These are phyloP conservation scores for Schizopygopsis pylzovi DNA, from an alignment of 2,797 vertebrate species.

Conservation along the genomic window DNA sequence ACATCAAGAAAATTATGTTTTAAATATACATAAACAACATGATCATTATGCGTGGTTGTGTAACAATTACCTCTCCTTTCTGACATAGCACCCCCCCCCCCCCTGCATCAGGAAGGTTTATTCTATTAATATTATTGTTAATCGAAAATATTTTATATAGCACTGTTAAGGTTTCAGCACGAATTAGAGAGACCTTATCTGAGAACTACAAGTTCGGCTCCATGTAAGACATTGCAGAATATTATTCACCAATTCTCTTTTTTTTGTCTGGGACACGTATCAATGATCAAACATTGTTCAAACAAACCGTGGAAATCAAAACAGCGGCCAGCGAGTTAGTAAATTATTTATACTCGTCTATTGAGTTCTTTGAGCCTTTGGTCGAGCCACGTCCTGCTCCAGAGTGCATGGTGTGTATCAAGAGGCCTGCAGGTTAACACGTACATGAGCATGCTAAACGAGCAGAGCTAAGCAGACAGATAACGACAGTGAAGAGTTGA, in stretches of 20 bases:
- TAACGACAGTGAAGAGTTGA: not conserved
- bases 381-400: constrained; percentile 41
- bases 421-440: constrained; percentile 49
- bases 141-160: not conserved
- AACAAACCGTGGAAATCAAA: constrained; percentile 54
- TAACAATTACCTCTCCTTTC: not conserved
- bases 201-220: constrained; percentile 22
- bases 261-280: constrained; percentile 31
- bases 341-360: constrained; percentile 56
- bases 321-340: constrained; percentile 44
- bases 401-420: constrained; percentile 23
- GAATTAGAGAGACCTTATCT: not conserved
- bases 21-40: constrained; percentile 52
- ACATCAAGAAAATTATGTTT: not conserved
- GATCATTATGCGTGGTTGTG: not conserved
- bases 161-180: not conserved
- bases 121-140: not conserved
- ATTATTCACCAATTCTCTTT: constrained; percentile 28
- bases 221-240: constrained; percentile 23
- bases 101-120: not conserved
- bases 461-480: constrained; percentile 1
- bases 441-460: constrained; percentile 34
- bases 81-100: not conserved
- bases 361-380: constrained; percentile 45
- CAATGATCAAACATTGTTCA: constrained; percentile 56